Evolutionary conservation across 2,888 invertebrate species (phyloP), one percentile per base, ranked within the genome.

Genomic region (Watsonalla cultraria): DNA sequence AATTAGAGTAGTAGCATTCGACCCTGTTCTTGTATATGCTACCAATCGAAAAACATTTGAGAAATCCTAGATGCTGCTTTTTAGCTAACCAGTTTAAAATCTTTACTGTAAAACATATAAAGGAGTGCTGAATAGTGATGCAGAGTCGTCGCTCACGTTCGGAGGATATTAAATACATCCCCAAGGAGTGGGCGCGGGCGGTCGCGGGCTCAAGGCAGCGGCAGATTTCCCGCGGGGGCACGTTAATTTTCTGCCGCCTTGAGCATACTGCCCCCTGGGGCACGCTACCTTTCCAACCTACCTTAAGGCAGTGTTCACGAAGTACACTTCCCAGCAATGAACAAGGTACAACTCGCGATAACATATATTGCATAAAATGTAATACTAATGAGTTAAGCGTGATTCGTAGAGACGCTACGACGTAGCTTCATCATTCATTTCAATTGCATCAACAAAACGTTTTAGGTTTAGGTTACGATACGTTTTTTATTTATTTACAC

Each of bases 201-300:
- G 74, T 69, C 68, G 76, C 66, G 69, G 70, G 79, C 87, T 81
- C 86, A 84, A 92, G 87, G 89, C 91, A 90, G 91, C 84, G 86
- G 88, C 91, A 92, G 92, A 93, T 93, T 93, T 93, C 93, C 93
- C 93, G 72, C 68, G 92, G 90, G 93, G 79, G 90, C 91, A 91
- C 93, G 93, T 93, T 93, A 93, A 94, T 94, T 94, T 94, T 94
- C 93, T 93, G 93, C 93, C 93, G 93, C 93, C 93, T 93, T 93
- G 93, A 93, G 93, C 93, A 93, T 93, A 94, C 90, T 92, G 92
- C 93, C 88, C 93, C 86, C 93, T 65, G 71, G 92, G 93, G 90
- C 89, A 77, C 80, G 78, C 86, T 90, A 90, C 91, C 91, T 91
- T 89, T 90, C 89, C 42, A 11, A 42, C 42, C 42, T 42, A 42